Evolutionary conservation across 2,113 vertebrate genomes (phyloP), one percentile per base, ranked within the genome.

Genomic region (Tupaia tana): DNA sequence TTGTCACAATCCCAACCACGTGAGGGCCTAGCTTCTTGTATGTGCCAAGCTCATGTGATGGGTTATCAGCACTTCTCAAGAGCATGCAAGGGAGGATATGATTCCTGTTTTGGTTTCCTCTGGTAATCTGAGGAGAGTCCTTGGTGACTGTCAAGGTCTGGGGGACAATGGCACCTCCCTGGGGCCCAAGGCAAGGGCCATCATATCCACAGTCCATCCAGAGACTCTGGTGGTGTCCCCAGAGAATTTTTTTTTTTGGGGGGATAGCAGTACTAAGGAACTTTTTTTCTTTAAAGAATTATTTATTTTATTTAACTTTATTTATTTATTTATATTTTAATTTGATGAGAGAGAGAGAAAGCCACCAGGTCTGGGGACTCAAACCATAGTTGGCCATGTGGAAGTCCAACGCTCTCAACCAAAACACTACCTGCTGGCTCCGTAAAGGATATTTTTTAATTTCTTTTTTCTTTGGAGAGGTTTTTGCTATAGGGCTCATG

Each of bases 11-110:
- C 2, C 8, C 69, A 73, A 58, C 58, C 78, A 25, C 24, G 87
- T 80, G 85, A 97, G 77, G 59, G 34, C 22, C 81, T 52, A 67
- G 86, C 31, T 70, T 88, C 67, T 66, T 31, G 22, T 89, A 25
- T 70, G 89, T 61, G 19, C 63, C 2, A n/a, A 92, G 18, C 7
- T 91, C 54, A 25, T 1, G 19, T n/a, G 95, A 0, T 4, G 63
- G 83, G 29, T 31, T 4, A 16, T 79, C 87, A 52, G 95, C 25
- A 59, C 24, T 82, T 79, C 70, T 24, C 6, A 12, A 25, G 43
- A 56, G 15, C 14, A 9, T 58, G 64, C 34, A 20, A 29, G 64
- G 15, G 66, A 63, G 88, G 54, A n/a, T 59, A 63, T 0, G 31
- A n/a, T 54, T 19, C 69, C 88, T n/a, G 70, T 75, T 74, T 85